Evolutionary conservation across 2,888 invertebrate genomes (phyloP), one percentile per base, ranked within the genome.

Genomic region (Vanessa cardui): DNA sequence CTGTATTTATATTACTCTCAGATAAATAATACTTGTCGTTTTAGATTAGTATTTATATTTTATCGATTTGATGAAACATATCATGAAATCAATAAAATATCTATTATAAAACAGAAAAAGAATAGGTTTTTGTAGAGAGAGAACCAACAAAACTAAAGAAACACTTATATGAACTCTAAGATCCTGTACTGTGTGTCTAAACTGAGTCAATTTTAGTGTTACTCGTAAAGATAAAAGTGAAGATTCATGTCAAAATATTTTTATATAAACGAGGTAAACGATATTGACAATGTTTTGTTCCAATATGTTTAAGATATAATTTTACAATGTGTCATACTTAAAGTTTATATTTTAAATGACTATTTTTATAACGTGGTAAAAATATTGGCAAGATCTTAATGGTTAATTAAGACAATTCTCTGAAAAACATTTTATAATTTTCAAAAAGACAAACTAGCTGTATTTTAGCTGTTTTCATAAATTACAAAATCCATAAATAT

Each of bases 311-410:
- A 12, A 56, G 8, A 33, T 56, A 18, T 31, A 56, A 56, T 39
- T 39, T 8, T 56, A 39, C n/a, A 39, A 56, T 9, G 18, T 52
- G 33, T 33, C 8, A 1, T 7, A 39, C n/a, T 39, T 33, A 33
- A 56, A n/a, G 39, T 33, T 56, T 39, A 16, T 39, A 39, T 31
- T 33, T n/a, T 18, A 54, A 54, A 16, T 33, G 7, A 8, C 33
- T 8, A n/a, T 31, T 31, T 31, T 16, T 31, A 18, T 56, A 39
- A 56, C 39, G 4, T 52, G 8, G 12, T 26, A 56, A 39, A 12
- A 56, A 39, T 39, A 18, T 39, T 33, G 56, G 56, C 56, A 56
- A 56, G 56, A 56, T 39, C 26, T 54, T 26, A 26, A 21, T 54
- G 3, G 18, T 49, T 49, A 15, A 31, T 7, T 56, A 56, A 56